Percentiles rank a stretch among this genome's conserved stretches.
These are phyloP conservation scores for Emesis russula DNA, from an alignment of 2,888 invertebrate species.

Conservation along the genomic window DNA sequence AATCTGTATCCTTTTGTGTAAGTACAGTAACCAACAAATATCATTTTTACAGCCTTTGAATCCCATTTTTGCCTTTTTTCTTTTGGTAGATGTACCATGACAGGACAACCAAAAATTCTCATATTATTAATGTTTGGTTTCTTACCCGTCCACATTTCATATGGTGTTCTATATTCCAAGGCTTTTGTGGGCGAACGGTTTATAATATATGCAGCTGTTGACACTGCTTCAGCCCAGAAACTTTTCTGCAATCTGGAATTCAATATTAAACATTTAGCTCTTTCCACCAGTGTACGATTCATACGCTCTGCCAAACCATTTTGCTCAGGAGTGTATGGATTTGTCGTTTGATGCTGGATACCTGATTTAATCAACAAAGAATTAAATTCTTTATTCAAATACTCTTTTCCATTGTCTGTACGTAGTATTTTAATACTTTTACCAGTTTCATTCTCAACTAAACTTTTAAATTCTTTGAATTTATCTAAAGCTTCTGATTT, in stretches of 20 bases:
- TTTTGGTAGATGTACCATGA: constrained; percentile 6
- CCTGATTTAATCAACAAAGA: constrained; percentile 64
- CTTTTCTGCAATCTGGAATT: constrained; percentile 23
- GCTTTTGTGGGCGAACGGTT: background rate
- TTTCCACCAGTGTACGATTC: constrained; percentile 64
- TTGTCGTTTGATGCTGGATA: constrained; percentile 81
- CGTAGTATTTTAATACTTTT: constrained; percentile 24
- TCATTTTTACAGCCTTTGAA: constrained; percentile 80
- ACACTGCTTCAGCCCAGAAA: constrained; percentile 3
- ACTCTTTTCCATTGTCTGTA: constrained; percentile 62
- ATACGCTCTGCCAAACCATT: constrained; percentile 88
- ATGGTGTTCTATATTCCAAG: background rate
- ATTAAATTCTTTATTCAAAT: constrained; percentile 54
- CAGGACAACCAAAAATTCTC: constrained; percentile 1
- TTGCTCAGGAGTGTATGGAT: constrained; percentile 86
- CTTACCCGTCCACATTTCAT: constrained; percentile 4
- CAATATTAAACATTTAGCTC: constrained; percentile 52
- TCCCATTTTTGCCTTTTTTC: constrained; percentile 88
- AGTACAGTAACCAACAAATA: constrained; percentile 89
- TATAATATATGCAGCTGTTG: background rate
- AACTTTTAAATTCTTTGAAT: constrained; percentile 27
- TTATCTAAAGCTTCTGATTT: constrained; percentile 20
- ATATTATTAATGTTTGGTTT: constrained; percentile 14
- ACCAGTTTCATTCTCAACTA: constrained; percentile 25
- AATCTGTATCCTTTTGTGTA: constrained; percentile 84